These are phyloP conservation scores for Apostichopus parvimensis DNA, from an alignment of 35 echinoderm and acorn worm genomes.

Conservation along the genomic window DNA sequence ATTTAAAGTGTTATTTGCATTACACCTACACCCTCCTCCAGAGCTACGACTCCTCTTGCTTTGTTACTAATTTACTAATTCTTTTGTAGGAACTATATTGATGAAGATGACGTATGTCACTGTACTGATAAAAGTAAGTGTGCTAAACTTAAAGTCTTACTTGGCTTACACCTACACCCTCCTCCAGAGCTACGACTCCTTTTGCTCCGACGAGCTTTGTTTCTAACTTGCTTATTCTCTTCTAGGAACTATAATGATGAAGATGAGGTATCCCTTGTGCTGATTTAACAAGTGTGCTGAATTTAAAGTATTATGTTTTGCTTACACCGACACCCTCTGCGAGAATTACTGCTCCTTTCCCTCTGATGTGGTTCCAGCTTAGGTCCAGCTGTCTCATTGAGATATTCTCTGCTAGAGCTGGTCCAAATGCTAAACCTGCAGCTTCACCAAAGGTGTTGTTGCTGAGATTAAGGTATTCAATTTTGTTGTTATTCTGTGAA, in stretches of 20 bases:
- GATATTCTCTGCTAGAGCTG: conserved; percentile 95
- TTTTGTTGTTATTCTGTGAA: conserved; percentile 92
- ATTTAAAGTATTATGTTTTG: not conserved
- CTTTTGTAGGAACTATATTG: no score
- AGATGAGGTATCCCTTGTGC: not conserved
- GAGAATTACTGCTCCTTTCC: conserved; percentile 85
- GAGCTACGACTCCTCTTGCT: conserved; percentile 79
- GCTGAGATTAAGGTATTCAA: conserved; percentile 86
- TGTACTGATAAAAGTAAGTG: not conserved
- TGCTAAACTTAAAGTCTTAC: no score
- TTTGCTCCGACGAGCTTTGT: conserved; percentile 83
- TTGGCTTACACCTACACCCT: conserved; percentile 84
- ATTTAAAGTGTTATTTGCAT: not conserved
- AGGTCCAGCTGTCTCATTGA: conserved; percentile 82
- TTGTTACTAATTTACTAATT: no score
- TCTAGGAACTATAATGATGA: no score
- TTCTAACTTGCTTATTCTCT: no score
- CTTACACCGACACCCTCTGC: conserved; percentile 93
- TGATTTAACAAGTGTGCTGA: not conserved
- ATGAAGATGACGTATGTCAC: no score
- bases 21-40: conserved; percentile 93
- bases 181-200: conserved; percentile 83
- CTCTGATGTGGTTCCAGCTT: conserved; percentile 97
- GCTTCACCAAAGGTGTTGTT: conserved; percentile 94
- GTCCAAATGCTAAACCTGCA: conserved; percentile 81